These are phyloP conservation scores for Helleia helle DNA, from an alignment of 2,888 invertebrate genomes.

Conservation along the genomic window DNA sequence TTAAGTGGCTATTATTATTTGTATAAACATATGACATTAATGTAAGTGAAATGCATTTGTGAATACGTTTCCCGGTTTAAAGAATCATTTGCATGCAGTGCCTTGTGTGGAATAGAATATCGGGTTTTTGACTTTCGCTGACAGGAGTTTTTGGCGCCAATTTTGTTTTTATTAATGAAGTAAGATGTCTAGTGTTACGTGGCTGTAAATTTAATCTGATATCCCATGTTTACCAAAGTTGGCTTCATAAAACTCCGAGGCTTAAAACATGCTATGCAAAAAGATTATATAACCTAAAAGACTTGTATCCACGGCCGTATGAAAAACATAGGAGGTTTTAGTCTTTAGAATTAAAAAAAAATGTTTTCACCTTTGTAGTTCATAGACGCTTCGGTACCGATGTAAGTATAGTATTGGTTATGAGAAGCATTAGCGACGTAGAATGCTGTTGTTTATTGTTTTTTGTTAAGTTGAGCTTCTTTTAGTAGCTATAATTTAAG, in stretches of 20 bases:
- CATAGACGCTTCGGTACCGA: neutral
- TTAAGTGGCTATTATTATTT: constrained; percentile 14
- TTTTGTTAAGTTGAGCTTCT: no score
- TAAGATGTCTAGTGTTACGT: no score
- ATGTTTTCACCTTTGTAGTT: constrained; percentile 1
- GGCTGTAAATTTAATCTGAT: no score
- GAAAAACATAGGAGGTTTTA: neutral
- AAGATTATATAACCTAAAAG: no score
- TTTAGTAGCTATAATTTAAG: no score
- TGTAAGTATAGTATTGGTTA: no score
- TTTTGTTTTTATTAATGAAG: neutral
- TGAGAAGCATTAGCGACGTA: no score
- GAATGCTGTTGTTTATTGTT: no score
- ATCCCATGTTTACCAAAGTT: neutral
- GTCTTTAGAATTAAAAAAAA: constrained; percentile 1
- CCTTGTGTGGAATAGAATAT: neutral
- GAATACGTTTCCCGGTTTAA: neutral
- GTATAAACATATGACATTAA: neutral
- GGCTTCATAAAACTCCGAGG: neutral
- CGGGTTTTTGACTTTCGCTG: no score
- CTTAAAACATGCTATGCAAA: no score
- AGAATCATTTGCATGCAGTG: constrained; percentile 5
- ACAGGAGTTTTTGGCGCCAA: neutral
- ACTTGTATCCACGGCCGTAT: neutral
- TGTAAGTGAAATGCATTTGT: neutral